Evolutionary conservation across 2,888 invertebrate genomes (phyloP).

Genomic region (Rhagonycha lutea): DNA sequence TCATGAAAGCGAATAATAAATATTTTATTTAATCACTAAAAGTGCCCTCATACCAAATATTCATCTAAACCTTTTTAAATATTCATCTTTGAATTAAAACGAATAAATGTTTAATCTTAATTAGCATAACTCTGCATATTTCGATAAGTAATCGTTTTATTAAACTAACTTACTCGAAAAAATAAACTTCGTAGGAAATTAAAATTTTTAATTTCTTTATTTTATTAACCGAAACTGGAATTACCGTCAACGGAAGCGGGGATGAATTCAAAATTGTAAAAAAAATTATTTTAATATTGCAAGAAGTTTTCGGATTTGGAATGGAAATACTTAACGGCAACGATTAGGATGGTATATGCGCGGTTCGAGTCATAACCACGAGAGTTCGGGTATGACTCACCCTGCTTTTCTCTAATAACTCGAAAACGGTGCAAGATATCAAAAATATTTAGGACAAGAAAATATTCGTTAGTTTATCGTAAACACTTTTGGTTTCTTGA

Average conservation of each 20-base stretch:
- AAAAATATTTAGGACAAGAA: no score
- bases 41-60: conserved; percentile 25
- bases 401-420: no score
- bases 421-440: no score
- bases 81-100: conserved; percentile 29
- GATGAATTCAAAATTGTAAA: neutral
- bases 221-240: neutral
- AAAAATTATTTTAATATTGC: neutral
- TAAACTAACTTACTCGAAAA: neutral
- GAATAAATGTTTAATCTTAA: conserved; percentile 30
- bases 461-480: no score
- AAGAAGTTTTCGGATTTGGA: no score
- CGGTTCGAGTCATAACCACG: no score
- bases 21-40: conserved; percentile 33
- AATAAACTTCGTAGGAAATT: neutral
- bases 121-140: conserved; percentile 20
- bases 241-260: neutral
- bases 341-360: no score
- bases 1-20: conserved; percentile 30
- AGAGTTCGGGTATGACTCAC: no score
- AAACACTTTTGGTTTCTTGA: no score
- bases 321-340: no score
- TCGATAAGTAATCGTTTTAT: neutral
- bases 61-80: conserved; percentile 11
- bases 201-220: neutral